Base-by-base conservation (phyloP, 2,888 invertebrate species). In the Seladonia tumulorum region DNA sequence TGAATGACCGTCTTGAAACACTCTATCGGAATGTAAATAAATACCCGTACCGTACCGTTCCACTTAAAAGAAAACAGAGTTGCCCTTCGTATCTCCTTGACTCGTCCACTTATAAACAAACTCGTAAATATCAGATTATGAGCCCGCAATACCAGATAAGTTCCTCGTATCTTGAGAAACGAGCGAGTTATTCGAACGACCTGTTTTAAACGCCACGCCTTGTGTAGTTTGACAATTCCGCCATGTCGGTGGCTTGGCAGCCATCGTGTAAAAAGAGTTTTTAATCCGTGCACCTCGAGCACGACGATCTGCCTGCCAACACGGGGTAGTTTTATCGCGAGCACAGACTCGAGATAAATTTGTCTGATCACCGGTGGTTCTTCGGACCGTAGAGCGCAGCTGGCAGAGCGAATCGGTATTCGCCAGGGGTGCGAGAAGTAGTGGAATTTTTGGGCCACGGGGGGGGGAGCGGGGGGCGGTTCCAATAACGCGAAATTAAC, bases 401-500 rank as follows among this genome's bases (percentile, higher is more conserved):
- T 57, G 57, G 57, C 57, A 57, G n/a, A 57, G 5, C n/a, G 57
- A n/a, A n/a, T 57, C n/a, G n/a, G 57, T 12, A n/a, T 57, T n/a
- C 57, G n/a, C n/a, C n/a, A 5, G 57, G 8, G n/a, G n/a, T 57
- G 57, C 57, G 57, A 57, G 57, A 57, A 57, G 12, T 12, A n/a
- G n/a, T 12, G 12, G 22, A 57, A 57, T 57, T 57, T 57, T 57
- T 57, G 57, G 57, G 57, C 12, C 12, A n/a, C 1, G n/a, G 57
- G 12, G n/a, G 4, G n/a, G n/a, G n/a, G n/a, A n/a, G n/a, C n/a
- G n/a, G n/a, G n/a, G n/a, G n/a, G n/a, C n/a, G n/a, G 12, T 12
- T n/a, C 57, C 57, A 57, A 57, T 57, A 57, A 57, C 57, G 57
- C 57, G 57, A 57, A 57, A 57, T 57, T 57, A 57, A 57, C 57